Percentiles rank a stretch among this genome's conserved stretches.
phyloP scores from a whole-genome alignment of 1,140 invertebrate species.

The Drosophila neocordata region DNA sequence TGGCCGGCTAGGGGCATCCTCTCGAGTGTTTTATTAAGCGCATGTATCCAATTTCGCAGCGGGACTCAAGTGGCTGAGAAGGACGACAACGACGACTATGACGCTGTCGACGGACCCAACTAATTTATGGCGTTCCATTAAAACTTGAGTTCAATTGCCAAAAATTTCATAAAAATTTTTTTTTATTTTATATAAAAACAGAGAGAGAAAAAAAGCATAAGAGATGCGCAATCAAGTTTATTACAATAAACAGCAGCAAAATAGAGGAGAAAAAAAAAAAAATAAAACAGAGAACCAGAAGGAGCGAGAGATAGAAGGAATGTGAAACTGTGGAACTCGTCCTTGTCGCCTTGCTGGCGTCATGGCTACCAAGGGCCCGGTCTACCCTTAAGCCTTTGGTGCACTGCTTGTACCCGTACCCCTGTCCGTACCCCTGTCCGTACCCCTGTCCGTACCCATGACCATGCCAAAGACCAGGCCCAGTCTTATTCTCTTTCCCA shows the following conservation, averaged over 20 bases:
- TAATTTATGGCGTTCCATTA: conserved; percentile 80
- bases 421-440: too few species aligned
- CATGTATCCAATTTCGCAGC: conserved; percentile 75
- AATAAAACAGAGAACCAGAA: neutral
- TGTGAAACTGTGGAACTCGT: conserved; percentile 16
- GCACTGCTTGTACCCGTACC: conserved; percentile 25
- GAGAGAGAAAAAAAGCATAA: conserved; percentile 38
- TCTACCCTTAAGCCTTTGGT: conserved; percentile 21
- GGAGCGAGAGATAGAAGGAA: neutral
- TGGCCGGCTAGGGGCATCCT: conserved; percentile 45
- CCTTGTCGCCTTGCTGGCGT: conserved; percentile 72
- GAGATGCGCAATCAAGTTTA: conserved; percentile 80
- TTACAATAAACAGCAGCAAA: conserved; percentile 44
- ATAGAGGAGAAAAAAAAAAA: neutral
- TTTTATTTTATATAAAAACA: conserved; percentile 24
- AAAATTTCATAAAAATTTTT: conserved; percentile 76
- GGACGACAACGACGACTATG: conserved; percentile 29
- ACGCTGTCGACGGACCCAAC: conserved; percentile 40
- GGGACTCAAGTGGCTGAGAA: conserved; percentile 63
- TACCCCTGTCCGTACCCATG: too few species aligned
- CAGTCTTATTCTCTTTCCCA: conserved; percentile 19
- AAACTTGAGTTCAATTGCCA: conserved; percentile 81
- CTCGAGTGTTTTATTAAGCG: conserved; percentile 78
- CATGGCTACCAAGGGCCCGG: conserved; percentile 43
- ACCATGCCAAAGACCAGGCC: conserved; percentile 18